Evolutionary conservation across 1,140 invertebrate species (phyloP).

Genomic region (Apolygus lucorum): DNA sequence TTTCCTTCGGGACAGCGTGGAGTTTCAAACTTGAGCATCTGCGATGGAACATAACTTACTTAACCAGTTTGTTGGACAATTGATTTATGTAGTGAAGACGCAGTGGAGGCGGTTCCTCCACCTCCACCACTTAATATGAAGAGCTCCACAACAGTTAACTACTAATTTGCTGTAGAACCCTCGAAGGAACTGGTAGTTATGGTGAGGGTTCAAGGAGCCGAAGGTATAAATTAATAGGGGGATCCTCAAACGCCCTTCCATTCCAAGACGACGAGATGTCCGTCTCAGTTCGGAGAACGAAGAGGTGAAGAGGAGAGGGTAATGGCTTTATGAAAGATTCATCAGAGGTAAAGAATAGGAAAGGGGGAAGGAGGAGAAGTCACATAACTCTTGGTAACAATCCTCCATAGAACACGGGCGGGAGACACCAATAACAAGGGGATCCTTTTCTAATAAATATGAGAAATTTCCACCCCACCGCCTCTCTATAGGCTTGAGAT

Average conservation of each 20-base stretch:
- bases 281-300: background rate
- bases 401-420: background rate
- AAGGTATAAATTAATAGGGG: slow-evolving; percentile 6
- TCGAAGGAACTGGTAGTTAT: background rate
- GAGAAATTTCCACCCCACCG: background rate
- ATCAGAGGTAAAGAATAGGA: slow-evolving; percentile 42
- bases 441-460: slow-evolving; percentile 11
- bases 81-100: too few species aligned
- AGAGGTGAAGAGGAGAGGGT: background rate
- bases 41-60: too few species aligned
- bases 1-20: too few species aligned
- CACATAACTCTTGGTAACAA: slow-evolving; percentile 10
- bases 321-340: slow-evolving; percentile 22
- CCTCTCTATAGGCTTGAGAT: too few species aligned
- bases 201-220: background rate
- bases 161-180: background rate
- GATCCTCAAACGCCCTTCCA: background rate
- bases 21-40: too few species aligned
- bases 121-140: too few species aligned
- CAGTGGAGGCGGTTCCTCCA: too few species aligned
- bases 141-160: background rate
- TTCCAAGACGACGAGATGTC: background rate
- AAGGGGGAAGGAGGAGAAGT: background rate
- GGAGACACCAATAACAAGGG: slow-evolving; percentile 8
- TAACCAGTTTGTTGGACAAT: too few species aligned